These are phyloP conservation scores for Cryptocheilus praepositus DNA, from an alignment of 2,888 invertebrate species.

Conservation along the genomic window DNA sequence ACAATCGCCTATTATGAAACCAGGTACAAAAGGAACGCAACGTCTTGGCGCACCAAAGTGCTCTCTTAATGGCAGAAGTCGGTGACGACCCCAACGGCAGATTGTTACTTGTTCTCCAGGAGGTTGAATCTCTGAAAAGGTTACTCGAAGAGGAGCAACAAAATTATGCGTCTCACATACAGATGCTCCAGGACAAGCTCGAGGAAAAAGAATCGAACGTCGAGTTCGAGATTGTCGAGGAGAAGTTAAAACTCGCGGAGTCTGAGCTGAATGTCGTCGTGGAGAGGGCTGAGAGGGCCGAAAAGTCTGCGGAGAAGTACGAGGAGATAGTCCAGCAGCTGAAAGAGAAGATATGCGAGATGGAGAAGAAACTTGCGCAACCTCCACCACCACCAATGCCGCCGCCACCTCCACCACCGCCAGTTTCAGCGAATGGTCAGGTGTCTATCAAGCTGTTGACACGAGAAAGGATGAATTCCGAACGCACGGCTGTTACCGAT, in stretches of 20 bases:
- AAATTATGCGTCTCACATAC: slow-evolving; percentile 78
- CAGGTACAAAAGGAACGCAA: slow-evolving; percentile 80
- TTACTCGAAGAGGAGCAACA: slow-evolving; percentile 80
- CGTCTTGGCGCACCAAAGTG: slow-evolving; percentile 82
- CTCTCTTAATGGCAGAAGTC: slow-evolving; percentile 80
- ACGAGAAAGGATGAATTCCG: slow-evolving; percentile 55
- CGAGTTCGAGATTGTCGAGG: slow-evolving; percentile 82
- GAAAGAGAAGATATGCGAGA: slow-evolving; percentile 61
- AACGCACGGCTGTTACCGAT: slow-evolving; percentile 71
- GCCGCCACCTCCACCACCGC: slow-evolving; percentile 75
- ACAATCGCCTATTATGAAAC: neutral
- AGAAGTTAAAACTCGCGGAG: slow-evolving; percentile 82
- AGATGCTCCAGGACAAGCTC: slow-evolving; percentile 80
- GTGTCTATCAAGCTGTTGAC: slow-evolving; percentile 71
- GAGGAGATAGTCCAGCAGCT: slow-evolving; percentile 57
- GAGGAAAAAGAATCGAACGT: slow-evolving; percentile 82
- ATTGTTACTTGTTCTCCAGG: slow-evolving; percentile 76
- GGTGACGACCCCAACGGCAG: slow-evolving; percentile 77
- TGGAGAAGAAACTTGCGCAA: slow-evolving; percentile 57
- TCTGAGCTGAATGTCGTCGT: slow-evolving; percentile 81
- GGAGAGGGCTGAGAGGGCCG: slow-evolving; percentile 80
- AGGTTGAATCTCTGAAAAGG: slow-evolving; percentile 80
- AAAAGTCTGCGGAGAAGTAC: slow-evolving; percentile 72
- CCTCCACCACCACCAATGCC: slow-evolving; percentile 75
- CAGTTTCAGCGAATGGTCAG: slow-evolving; percentile 42